Evolutionary conservation across 2,797 vertebrate species (phyloP).

Genomic region (Sebastolobus alascanus): DNA sequence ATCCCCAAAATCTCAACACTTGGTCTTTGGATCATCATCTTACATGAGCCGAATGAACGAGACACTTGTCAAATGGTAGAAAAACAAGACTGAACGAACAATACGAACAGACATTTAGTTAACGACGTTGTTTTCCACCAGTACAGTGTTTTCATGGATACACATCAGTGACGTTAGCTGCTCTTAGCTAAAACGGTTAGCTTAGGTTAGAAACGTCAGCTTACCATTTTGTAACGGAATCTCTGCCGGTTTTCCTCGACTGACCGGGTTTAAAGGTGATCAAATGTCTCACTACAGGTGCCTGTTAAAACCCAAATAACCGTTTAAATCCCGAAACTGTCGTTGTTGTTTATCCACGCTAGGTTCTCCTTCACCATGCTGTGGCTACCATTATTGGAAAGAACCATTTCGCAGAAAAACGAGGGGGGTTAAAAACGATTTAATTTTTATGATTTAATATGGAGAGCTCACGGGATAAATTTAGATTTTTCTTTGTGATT

Average conservation of each 20-base stretch:
- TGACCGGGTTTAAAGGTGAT: rapidly evolving
- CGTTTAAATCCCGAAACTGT: rapidly evolving
- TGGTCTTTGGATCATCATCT: not conserved
- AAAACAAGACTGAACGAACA: not conserved
- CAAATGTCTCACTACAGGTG: not conserved
- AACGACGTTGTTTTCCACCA: not conserved
- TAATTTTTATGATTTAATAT: not conserved
- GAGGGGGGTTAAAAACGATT: not conserved
- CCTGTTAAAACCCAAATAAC: not conserved
- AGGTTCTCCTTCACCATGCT: constrained; percentile 39
- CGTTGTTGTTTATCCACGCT: constrained; percentile 37
- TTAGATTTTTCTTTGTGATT: rapidly evolving
- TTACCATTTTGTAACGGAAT: constrained; percentile 66
- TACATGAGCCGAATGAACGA: not conserved
- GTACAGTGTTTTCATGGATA: rapidly evolving
- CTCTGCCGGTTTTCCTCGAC: not conserved
- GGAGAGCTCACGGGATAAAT: rapidly evolving
- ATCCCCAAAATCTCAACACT: not conserved
- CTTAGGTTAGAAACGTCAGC: not conserved
- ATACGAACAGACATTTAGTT: not conserved
- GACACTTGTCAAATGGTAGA: not conserved
- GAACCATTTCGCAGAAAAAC: constrained; percentile 15
- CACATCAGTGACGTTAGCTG: constrained; percentile 15
- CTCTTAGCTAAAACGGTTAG: constrained; percentile 44
- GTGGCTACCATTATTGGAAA: constrained; percentile 53